These are phyloP conservation scores for Cataglyphis altisquamis DNA, from an alignment of 2,888 invertebrate genomes.

Conservation along the genomic window DNA sequence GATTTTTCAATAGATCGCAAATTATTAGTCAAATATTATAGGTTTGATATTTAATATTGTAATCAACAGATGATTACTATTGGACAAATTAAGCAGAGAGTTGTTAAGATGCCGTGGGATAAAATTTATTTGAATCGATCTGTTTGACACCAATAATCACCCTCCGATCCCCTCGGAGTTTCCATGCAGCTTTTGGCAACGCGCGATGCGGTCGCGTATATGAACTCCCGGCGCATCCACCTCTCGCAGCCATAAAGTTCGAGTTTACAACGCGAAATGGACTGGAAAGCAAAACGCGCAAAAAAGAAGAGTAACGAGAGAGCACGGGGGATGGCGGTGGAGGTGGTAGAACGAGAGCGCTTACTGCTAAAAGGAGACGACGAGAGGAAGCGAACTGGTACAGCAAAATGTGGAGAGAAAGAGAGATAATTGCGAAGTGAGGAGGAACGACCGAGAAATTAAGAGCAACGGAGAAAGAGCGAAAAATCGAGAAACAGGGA, in stretches of 20 bases:
- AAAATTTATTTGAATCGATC: conserved; percentile 33
- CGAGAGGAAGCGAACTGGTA: conserved; percentile 62
- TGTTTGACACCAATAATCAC: conserved; percentile 58
- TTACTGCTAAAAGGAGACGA: conserved; percentile 64
- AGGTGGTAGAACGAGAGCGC: conserved; percentile 74
- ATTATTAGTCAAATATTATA: not conserved
- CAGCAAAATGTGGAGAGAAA: conserved; percentile 35
- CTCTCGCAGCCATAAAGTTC: conserved; percentile 83
- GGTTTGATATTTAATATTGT: conserved; percentile 8
- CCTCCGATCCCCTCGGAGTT: conserved; percentile 27
- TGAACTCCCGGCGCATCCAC: conserved; percentile 78
- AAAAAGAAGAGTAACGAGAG: conserved; percentile 79
- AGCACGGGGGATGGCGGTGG: conserved; percentile 60
- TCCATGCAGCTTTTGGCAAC: conserved; percentile 54
- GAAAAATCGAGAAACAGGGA: conserved; percentile 39
- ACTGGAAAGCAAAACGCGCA: conserved; percentile 83
- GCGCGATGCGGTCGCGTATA: conserved; percentile 66
- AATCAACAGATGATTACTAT: conserved; percentile 53
- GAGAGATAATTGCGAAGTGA: conserved; percentile 54
- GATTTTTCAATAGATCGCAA: not conserved
- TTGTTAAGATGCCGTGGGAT: conserved; percentile 44
- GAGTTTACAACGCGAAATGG: conserved; percentile 85
- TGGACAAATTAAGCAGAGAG: not conserved
- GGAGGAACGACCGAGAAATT: conserved; percentile 50
- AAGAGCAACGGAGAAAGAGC: conserved; percentile 51